Base-by-base conservation (phyloP, 2,113 vertebrate species). In the cattle (Bos taurus) region DNA sequence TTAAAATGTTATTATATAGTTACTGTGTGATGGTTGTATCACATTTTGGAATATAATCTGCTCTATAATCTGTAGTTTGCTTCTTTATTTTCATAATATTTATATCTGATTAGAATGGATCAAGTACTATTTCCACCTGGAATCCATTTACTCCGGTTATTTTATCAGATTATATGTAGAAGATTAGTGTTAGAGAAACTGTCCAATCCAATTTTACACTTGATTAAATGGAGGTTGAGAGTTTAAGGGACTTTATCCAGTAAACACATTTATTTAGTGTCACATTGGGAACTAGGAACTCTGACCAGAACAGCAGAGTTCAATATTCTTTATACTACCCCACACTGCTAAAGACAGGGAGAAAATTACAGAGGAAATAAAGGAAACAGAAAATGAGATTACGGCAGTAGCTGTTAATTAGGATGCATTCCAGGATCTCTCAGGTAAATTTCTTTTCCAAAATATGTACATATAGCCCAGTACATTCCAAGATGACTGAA, bases 201-300 rank as follows among this genome's bases (percentile, higher is more conserved):
- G 11, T 25, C 33, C 83, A 87, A 86, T 71, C 62, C 56, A 95
- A 5, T 96, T 96, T 97, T 96, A 94, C 11, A 95, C 71, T 16
- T 86, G 60, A 93, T 89, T 96, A 91, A 91, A 33, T 56, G 64
- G 21, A 94, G 6, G 17, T 57, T 90, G 94, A 59, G 48, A 62
- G 28, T 89, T 87, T 97, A 90, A 93, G 25, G 54, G 12, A 33
- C 30, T 90, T 95, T 62, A 25, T 60, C 46, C 14, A 19, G 33
- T 95, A 81, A 88, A 90, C 56, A 77, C 26, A 36, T 88, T 92
- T 96, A 52, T 90, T 96, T 87, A 57, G 12, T 74, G 57, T 95
- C 40, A 95, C 90, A 91, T 26, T 93, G 57, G 28, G 17, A 81
- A n/a, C 52, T 82, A 46, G 80, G 21, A 96, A 57, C 26, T 87